Percentiles rank a stretch among this genome's conserved stretches.
These are phyloP conservation scores for Labia minor DNA, from an alignment of 2,888 invertebrate genomes.

Conservation along the genomic window DNA sequence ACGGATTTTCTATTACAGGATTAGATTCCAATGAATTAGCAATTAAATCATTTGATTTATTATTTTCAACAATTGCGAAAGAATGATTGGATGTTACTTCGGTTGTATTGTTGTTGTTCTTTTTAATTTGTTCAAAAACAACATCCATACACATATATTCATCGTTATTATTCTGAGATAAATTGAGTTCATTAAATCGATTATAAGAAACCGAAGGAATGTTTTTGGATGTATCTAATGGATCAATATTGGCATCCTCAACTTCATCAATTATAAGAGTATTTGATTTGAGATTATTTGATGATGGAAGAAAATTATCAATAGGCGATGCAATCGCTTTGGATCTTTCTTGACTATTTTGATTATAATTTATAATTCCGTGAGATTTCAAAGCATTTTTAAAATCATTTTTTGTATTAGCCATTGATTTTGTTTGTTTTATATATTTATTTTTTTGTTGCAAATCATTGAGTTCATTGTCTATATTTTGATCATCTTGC, in stretches of 20 bases:
- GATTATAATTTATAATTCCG: neutral
- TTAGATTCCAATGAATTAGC: neutral
- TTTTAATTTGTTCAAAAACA: neutral
- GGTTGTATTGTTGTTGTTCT: neutral
- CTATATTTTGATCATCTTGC: neutral
- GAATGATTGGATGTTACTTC: neutral
- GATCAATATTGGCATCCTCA: neutral
- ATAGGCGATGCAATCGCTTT: neutral
- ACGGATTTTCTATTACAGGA: neutral
- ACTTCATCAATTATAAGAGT: neutral
- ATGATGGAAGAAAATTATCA: neutral
- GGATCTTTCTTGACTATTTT: neutral
- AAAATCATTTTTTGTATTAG: neutral
- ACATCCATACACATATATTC: neutral
- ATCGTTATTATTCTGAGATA: neutral
- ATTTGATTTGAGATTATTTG: neutral
- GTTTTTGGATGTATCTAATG: neutral
- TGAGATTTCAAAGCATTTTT: conserved; percentile 1
- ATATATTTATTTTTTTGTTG: neutral
- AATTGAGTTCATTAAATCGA: neutral
- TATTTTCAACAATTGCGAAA: neutral
- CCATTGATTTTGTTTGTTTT: neutral
- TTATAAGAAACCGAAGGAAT: neutral
- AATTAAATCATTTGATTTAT: neutral
- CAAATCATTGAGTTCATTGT: neutral